A percentile compares a stretch with the other conserved stretches of the same genome.
These are phyloP conservation scores for Balearica regulorum DNA, from an alignment of 2,797 vertebrate genomes.

Conservation along the genomic window DNA sequence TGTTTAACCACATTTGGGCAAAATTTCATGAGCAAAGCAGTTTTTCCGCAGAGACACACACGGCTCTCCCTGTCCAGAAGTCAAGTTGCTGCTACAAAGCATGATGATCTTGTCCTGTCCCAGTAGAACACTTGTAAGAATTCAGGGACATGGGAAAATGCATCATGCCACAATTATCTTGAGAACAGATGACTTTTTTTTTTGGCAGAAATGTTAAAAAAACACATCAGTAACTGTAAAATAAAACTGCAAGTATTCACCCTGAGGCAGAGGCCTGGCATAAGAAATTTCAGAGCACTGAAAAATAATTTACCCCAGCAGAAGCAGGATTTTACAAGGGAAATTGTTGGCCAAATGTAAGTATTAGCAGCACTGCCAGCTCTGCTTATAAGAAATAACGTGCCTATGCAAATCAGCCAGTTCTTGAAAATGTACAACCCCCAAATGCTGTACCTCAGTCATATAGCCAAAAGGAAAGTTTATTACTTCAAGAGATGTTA, in stretches of 20 bases:
- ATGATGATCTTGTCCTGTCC: background rate
- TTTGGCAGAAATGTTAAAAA: background rate
- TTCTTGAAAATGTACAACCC: background rate
- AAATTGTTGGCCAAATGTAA: conserved; percentile 1
- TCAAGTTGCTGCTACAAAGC: background rate
- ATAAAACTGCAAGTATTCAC: conserved; percentile 21
- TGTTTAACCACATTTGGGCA: background rate
- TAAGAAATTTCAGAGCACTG: conserved; percentile 28
- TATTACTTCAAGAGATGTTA: background rate
- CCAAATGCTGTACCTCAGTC: background rate
- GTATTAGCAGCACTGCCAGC: background rate
- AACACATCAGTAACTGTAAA: background rate
- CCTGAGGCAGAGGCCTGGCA: background rate
- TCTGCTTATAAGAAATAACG: background rate
- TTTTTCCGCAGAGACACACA: background rate
- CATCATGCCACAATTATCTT: background rate
- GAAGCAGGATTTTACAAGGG: conserved; percentile 31
- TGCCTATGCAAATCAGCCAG: conserved; percentile 12
- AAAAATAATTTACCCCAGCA: conserved; percentile 29
- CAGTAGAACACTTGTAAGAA: background rate
- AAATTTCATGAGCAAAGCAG: background rate
- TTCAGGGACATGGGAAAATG: background rate
- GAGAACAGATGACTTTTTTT: background rate
- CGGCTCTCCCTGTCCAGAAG: background rate
- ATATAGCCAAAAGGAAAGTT: background rate